phyloP scores from a whole-genome alignment of 2,797 vertebrate species.

The Petrocephalus schoutedeni region DNA sequence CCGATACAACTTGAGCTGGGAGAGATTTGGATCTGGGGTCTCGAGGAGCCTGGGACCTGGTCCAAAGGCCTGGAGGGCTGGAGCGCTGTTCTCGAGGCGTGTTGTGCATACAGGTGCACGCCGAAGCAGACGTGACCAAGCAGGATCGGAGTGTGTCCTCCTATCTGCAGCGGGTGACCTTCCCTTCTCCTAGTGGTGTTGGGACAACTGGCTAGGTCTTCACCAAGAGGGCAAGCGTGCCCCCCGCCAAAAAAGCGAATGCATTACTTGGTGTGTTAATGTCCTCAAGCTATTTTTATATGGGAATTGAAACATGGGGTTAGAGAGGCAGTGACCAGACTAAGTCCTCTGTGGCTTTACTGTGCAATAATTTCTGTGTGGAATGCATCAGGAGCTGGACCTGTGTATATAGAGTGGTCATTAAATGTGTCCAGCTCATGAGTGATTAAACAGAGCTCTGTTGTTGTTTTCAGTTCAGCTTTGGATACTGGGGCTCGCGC shows the following conservation, averaged over 20 bases:
- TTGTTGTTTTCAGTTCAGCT: conserved; percentile 47
- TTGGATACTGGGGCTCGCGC: conserved; percentile 65
- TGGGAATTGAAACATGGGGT: conserved; percentile 56
- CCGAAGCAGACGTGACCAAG: background rate
- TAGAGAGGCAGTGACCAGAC: conserved; percentile 66
- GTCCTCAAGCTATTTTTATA: conserved; percentile 83
- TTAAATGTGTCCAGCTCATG: conserved; percentile 59
- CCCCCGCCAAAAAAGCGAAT: conserved; percentile 39
- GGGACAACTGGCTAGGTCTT: background rate
- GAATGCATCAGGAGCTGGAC: conserved; percentile 58
- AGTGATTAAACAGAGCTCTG: conserved; percentile 57
- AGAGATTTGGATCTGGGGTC: background rate
- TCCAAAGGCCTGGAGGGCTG: background rate
- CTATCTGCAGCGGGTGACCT: conserved; percentile 14
- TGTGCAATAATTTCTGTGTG: conserved; percentile 92
- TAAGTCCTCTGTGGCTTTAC: conserved; percentile 76
- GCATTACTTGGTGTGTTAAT: conserved; percentile 72
- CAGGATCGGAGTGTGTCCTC: conserved; percentile 1
- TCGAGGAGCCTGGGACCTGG: background rate
- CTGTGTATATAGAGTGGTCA: conserved; percentile 61
- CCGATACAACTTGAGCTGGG: background rate
- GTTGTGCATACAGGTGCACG: background rate
- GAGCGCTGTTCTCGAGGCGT: background rate
- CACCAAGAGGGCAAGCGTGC: conserved; percentile 43
- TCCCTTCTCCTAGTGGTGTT: background rate